Evolutionary conservation across 2,888 invertebrate species (phyloP).

Genomic region (Iphiclides podalirius): DNA sequence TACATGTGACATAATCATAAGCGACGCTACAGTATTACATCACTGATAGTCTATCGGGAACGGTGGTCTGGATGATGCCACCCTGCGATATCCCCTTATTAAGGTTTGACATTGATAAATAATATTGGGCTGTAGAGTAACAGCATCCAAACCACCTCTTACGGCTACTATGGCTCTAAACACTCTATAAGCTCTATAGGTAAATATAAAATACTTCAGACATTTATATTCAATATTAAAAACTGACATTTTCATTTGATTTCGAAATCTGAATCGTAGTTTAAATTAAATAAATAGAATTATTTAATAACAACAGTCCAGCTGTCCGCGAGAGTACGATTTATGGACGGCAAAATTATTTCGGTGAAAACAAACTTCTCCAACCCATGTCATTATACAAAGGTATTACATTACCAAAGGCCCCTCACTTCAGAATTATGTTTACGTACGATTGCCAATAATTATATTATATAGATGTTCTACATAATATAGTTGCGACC

Average conservation of each 20-base stretch:
- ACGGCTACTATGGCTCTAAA: constrained; percentile 60
- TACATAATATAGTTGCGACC: background rate
- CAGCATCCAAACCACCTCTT: constrained; percentile 37
- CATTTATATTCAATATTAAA: constrained; percentile 55
- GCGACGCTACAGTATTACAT: constrained; percentile 59
- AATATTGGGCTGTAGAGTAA: background rate
- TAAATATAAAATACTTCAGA: constrained; percentile 72
- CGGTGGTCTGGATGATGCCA: constrained; percentile 36
- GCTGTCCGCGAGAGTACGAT: constrained; percentile 51
- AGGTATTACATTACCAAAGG: constrained; percentile 16
- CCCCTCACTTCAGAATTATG: background rate
- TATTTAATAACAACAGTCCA: constrained; percentile 55
- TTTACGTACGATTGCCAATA: constrained; percentile 11
- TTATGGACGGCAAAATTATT: constrained; percentile 75
- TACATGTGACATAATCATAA: constrained; percentile 60
- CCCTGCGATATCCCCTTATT: constrained; percentile 4
- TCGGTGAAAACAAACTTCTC: constrained; percentile 43
- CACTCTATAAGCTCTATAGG: constrained; percentile 75
- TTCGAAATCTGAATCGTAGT: constrained; percentile 58
- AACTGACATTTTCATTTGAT: constrained; percentile 52
- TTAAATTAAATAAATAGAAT: constrained; percentile 47
- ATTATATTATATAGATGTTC: background rate
- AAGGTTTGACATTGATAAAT: constrained; percentile 14
- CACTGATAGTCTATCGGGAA: constrained; percentile 59
- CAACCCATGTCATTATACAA: constrained; percentile 8